Evolutionary conservation across 2,888 invertebrate genomes (phyloP), one percentile per base, ranked within the genome.

Genomic region (Autographa gamma): DNA sequence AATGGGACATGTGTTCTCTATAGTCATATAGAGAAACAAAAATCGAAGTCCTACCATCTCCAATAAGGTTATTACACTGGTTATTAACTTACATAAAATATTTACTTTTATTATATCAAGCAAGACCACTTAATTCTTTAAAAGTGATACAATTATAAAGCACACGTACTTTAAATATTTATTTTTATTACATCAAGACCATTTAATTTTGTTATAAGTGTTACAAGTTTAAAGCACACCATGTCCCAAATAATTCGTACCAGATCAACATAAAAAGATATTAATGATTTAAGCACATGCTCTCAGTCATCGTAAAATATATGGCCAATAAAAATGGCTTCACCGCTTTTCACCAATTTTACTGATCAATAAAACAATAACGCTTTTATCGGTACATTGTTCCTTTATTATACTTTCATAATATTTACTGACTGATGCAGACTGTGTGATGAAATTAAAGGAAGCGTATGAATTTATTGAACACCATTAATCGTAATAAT

Each of bases 331-430:
- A 88, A 82, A 87, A 81, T 71, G 56, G 59, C 61, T n/a, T 60
- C 69, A 79, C 76, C 82, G 76, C 79, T 76, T 79, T 80, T 77
- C 80, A 69, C 69, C 72, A 72, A 82, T 80, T 86, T 88, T 86
- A 89, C 74, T 83, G 83, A 69, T 60, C 77, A 78, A 81, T 89
- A 86, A 88, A 88, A 84, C 72, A 79, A 84, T 87, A 84, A 83
- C 66, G 76, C 76, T 85, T 84, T 82, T 79, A 77, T 77, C 31
- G 60, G 41, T 59, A 80, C 76, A 72, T 70, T 74, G 73, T 82
- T 63, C 59, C 9, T 63, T 41, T 34, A 64, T 2, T 34, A 14
- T 31, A 48, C 9, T 48, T 65, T 61, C 56, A 60, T 64, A 56
- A 32, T 61, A 61, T 59, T 63, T 63, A 25, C 5, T 6, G 16